Percentiles rank a stretch among this genome's conserved stretches.
These are phyloP conservation scores for Oplegnathus fasciatus DNA, from an alignment of 2,113 vertebrate genomes.

Conservation along the genomic window DNA sequence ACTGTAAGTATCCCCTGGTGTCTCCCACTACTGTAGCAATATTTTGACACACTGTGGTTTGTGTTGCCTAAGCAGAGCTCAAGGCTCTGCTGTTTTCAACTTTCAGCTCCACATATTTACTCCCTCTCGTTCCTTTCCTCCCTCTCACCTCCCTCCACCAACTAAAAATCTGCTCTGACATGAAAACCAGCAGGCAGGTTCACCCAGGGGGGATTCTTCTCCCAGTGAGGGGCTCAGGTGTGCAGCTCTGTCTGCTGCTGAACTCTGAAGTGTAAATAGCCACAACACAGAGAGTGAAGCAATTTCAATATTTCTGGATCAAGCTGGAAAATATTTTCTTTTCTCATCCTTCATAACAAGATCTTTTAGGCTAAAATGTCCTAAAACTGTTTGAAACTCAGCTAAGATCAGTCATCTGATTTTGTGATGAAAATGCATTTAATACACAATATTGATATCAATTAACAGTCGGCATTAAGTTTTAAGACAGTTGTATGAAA, in stretches of 20 bases:
- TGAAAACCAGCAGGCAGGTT: constrained; percentile 59
- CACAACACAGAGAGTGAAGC: constrained; percentile 3
- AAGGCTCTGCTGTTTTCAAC: constrained; percentile 24
- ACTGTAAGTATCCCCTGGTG: constrained; percentile 13
- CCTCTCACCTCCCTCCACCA: background rate
- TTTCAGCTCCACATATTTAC: constrained; percentile 18
- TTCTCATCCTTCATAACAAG: background rate
- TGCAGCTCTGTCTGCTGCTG: constrained; percentile 21
- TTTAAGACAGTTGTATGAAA: too few relatives aligned
- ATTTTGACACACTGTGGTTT: constrained; percentile 43
- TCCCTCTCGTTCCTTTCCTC: background rate
- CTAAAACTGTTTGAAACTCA: background rate
- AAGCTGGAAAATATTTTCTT: background rate
- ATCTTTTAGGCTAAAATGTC: background rate
- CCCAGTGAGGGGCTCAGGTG: constrained; percentile 43
- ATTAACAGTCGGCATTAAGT: too few relatives aligned
- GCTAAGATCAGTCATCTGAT: background rate
- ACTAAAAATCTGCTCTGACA: constrained; percentile 49
- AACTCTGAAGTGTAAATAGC: constrained; percentile 49
- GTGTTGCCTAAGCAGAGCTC: constrained; percentile 19
- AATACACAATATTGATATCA: too few relatives aligned
- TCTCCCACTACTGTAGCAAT: constrained; percentile 15
- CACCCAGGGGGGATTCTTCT: constrained; percentile 50
- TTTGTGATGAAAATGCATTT: too few relatives aligned
- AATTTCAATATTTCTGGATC: constrained; percentile 7